phyloP scores from a whole-genome alignment of 2,888 invertebrate species.

The Eurois occulta region DNA sequence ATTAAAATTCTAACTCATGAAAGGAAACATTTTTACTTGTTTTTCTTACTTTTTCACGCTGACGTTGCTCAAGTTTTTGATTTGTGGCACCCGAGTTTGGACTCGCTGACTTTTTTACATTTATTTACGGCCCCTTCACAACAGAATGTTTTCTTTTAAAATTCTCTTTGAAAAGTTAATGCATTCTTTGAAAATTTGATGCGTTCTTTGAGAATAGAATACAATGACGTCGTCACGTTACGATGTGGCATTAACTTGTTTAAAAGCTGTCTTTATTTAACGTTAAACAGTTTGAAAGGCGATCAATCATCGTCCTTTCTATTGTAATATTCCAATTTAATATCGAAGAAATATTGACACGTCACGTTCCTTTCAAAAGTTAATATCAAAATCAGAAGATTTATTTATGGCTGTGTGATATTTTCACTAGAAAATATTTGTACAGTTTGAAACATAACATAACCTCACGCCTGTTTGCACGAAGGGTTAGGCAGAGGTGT shows the following conservation, averaged over 20 bases:
- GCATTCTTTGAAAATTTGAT: constrained; percentile 40
- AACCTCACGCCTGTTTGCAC: too few species aligned
- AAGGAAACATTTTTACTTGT: background rate
- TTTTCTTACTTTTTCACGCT: constrained; percentile 20
- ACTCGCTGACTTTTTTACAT: constrained; percentile 41
- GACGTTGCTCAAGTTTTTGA: constrained; percentile 45
- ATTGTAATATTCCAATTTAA: constrained; percentile 21
- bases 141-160: constrained; percentile 12
- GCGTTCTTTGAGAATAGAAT: constrained; percentile 29
- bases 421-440: background rate
- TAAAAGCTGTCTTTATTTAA: constrained; percentile 29
- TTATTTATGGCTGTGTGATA: background rate
- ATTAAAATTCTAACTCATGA: background rate
- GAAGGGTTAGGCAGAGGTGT: too few species aligned
- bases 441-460: background rate
- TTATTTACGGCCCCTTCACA: constrained; percentile 43
- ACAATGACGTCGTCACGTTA: constrained; percentile 13
- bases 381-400: constrained; percentile 24
- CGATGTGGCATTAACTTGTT: background rate
- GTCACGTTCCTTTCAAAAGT: constrained; percentile 25
- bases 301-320: constrained; percentile 39
- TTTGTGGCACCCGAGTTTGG: constrained; percentile 49
- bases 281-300: constrained; percentile 27
- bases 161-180: constrained; percentile 41
- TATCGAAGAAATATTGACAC: constrained; percentile 15